phyloP scores from a whole-genome alignment of 2,797 vertebrate species.

The Sandelia bainsii region DNA sequence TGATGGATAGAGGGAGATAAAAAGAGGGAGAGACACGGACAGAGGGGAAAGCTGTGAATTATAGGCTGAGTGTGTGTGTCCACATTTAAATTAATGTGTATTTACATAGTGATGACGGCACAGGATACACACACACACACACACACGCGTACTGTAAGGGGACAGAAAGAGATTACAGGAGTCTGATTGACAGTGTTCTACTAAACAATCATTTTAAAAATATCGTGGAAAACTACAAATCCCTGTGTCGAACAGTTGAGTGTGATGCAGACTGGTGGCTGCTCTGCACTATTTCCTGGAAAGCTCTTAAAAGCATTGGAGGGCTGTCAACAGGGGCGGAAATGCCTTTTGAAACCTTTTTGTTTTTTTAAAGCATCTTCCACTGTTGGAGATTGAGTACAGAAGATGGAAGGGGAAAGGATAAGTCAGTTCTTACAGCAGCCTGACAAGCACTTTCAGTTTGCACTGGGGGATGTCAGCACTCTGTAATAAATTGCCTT shows the following conservation, averaged over 20 bases:
- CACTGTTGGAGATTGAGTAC: too few species aligned
- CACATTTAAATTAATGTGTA: constrained; percentile 6
- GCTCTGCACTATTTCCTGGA: constrained; percentile 36
- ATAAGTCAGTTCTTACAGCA: constrained; percentile 19
- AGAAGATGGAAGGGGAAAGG: constrained; percentile 22
- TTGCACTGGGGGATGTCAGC: constrained; percentile 2
- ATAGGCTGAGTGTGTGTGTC: constrained; percentile 3
- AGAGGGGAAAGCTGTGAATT: constrained; percentile 21
- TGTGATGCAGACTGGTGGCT: constrained; percentile 32
- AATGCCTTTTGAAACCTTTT: constrained; percentile 42
- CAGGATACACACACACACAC: not conserved
- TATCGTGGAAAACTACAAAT: constrained; percentile 33
- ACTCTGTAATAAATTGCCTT: not conserved
- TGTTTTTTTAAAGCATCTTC: constrained; percentile 19
- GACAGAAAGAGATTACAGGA: not conserved
- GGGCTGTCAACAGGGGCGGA: constrained; percentile 36
- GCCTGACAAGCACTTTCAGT: constrained; percentile 9
- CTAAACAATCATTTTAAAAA: not conserved
- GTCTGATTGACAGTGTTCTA: not conserved
- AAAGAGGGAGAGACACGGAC: constrained; percentile 5
- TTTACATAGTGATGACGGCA: not conserved
- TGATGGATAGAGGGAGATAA: constrained; percentile 37
- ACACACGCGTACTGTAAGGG: not conserved
- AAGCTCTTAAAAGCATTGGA: constrained; percentile 50
- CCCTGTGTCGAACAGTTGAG: constrained; percentile 11